These are phyloP conservation scores for Toxonevra muliebris DNA, from an alignment of 2,888 invertebrate genomes.

Conservation along the genomic window DNA sequence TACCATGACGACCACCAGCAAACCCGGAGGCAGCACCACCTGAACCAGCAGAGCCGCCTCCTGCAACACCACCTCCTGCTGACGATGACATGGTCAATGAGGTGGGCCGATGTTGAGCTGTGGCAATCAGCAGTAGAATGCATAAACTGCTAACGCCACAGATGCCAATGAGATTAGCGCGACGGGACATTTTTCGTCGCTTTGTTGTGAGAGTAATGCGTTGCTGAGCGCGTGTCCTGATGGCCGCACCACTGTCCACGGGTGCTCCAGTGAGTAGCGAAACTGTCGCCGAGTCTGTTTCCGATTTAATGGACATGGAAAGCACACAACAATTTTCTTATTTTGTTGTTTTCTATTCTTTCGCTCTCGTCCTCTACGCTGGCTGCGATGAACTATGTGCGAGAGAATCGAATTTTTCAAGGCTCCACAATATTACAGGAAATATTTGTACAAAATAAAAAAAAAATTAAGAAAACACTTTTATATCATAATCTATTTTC, in stretches of 20 bases:
- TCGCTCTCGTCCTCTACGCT: no score
- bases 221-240: slow-evolving; percentile 53
- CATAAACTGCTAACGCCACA: slow-evolving; percentile 64
- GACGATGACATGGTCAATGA: slow-evolving; percentile 46
- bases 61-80: slow-evolving; percentile 32
- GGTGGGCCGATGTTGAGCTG: slow-evolving; percentile 62
- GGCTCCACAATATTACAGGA: no score
- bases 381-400: no score
- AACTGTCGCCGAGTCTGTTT: slow-evolving; percentile 46
- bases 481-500: no score
- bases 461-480: no score
- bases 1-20: background rate
- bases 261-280: slow-evolving; percentile 51
- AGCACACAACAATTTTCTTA: background rate
- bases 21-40: slow-evolving; percentile 33
- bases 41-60: slow-evolving; percentile 39
- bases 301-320: background rate
- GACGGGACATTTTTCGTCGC: slow-evolving; percentile 62
- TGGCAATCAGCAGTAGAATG: slow-evolving; percentile 64
- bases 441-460: no score
- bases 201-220: slow-evolving; percentile 53
- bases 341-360: no score
- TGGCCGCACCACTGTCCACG: slow-evolving; percentile 39
- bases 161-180: slow-evolving; percentile 64
- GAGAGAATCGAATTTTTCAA: no score